Evolutionary conservation across 2,113 vertebrate genomes (phyloP).

Genomic region (Steatornis caripensis): DNA sequence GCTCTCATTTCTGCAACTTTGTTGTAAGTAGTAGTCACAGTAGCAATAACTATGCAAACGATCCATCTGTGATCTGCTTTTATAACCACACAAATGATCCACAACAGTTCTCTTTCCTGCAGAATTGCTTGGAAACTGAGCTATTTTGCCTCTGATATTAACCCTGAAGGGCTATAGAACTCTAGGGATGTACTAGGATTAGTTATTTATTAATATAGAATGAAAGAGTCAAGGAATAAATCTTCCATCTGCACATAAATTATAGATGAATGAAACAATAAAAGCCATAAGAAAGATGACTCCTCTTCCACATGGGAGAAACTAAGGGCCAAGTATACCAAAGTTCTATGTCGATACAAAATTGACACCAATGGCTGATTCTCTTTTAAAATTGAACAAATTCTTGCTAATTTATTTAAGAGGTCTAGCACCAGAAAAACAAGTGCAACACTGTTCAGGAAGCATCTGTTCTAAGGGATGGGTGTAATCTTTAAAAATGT

Average conservation of each 20-base stretch:
- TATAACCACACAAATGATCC: constrained; percentile 34
- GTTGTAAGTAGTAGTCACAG: constrained; percentile 41
- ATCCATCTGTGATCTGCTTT: constrained; percentile 37
- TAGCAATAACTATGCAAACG: constrained; percentile 32
- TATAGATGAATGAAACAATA: constrained; percentile 56
- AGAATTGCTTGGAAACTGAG: constrained; percentile 27
- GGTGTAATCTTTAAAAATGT: constrained; percentile 56
- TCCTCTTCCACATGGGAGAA: constrained; percentile 35
- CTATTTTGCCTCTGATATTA: constrained; percentile 51
- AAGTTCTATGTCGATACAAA: constrained; percentile 61
- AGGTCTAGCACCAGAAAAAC: constrained; percentile 5
- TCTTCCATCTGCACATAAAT: constrained; percentile 58
- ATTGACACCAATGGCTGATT: constrained; percentile 12
- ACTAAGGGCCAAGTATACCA: neutral
- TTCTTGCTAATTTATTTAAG: constrained; percentile 51
- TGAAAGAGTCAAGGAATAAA: constrained; percentile 1
- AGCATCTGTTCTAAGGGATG: constrained; percentile 42
- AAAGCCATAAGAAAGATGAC: constrained; percentile 28
- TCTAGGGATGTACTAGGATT: neutral
- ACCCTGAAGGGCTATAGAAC: constrained; percentile 21
- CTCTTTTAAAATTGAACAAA: constrained; percentile 52
- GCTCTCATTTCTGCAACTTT: constrained; percentile 8
- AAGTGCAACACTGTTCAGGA: constrained; percentile 27
- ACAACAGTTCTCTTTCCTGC: constrained; percentile 6
- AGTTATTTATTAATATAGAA: constrained; percentile 43